Evolutionary conservation across 2,797 vertebrate genomes (phyloP).

Genomic region (Pitangus sulphuratus): DNA sequence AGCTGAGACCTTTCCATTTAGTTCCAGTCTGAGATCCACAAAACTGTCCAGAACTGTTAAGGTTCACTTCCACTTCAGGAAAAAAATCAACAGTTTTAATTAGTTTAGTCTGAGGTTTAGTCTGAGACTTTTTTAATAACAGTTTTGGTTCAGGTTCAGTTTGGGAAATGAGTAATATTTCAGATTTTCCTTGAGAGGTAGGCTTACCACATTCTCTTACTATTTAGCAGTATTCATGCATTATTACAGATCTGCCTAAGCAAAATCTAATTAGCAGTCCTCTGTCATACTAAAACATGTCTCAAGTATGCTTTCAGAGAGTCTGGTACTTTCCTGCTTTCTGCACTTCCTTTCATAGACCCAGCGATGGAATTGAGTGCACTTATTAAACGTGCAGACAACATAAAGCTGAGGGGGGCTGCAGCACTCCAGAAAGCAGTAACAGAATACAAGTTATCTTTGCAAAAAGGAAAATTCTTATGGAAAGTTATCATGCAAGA

Average conservation of each 20-base stretch:
- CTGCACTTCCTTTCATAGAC: neutral
- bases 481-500: neutral
- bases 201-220: neutral
- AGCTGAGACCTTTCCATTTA: neutral
- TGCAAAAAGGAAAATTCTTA: neutral
- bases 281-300: neutral
- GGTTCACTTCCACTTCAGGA: neutral
- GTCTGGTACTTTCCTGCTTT: neutral
- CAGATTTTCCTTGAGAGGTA: neutral
- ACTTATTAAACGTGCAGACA: neutral
- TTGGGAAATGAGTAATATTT: neutral
- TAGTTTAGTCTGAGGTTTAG: neutral
- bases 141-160: neutral
- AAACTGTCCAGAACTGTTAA: neutral
- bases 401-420: neutral
- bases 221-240: neutral
- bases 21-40: neutral
- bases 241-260: neutral
- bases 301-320: neutral
- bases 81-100: neutral
- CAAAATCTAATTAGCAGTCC: neutral
- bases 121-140: neutral
- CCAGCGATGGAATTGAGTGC: neutral
- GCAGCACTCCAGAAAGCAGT: neutral
- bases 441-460: neutral